Base-by-base conservation (phyloP, 1,140 invertebrate genomes). In the Euwallacea fornicatus region DNA sequence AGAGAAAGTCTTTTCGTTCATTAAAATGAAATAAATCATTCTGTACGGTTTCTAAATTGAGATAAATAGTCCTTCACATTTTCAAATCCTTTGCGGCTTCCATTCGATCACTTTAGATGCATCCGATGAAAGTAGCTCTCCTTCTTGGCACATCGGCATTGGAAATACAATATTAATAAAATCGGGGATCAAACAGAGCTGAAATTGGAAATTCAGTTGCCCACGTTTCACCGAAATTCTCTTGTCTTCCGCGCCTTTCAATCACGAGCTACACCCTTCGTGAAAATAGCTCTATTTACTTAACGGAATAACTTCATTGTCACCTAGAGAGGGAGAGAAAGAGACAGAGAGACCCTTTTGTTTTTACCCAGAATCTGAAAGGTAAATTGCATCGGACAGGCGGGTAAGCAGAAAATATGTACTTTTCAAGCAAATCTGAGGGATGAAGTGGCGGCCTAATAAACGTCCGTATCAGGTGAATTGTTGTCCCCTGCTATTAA, bases 11-110 rank as follows among this genome's bases (percentile, higher is more conserved):
- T 33, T 33, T 33, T 3, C 46, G 46, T 67, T 33, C 55, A 67
- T 67, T 59, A 67, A 67, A 67, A 58, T n/a, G 43, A 59, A 67
- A 67, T 67, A 67, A 67, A 67, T 67, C 66, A 67, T 67, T 67
- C 46, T 42, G 66, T 50, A 42, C 58, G 53, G 54, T 56, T 13
- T 60, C 8, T 67, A 46, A 67, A 67, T 67, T 55, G 58, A 67
- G 66, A 67, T 67, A 56, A 47, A 67, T 67, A 56, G 46, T 55
- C 55, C 13, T 13, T 50, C 9, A 6, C 13, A 50, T 50, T 50
- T 50, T 50, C 46, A 50, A 50, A 50, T 50, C 46, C 46, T 11
- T 50, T 50, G 46, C 13, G 46, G 46, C 46, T 13, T 50, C 46
- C 46, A 50, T 11, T 50, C 46, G 9, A 50, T 50, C 46, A 50